Evolutionary conservation across 2,113 vertebrate species (phyloP), one percentile per base, ranked within the genome.

Genomic region (Corythornis cristatus): DNA sequence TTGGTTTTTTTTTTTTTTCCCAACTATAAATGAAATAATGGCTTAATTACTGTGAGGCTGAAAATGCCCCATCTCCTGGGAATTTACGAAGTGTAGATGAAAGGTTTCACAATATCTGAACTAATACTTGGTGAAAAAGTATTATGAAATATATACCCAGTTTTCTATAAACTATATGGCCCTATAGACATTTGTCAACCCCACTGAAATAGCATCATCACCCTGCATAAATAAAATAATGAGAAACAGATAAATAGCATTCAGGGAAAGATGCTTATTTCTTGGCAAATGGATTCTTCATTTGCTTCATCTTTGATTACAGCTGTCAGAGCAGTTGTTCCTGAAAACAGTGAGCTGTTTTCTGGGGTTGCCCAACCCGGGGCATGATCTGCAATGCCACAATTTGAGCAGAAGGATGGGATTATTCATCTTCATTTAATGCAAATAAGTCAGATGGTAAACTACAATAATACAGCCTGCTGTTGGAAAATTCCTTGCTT

Each of bases 371-470:
- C 31, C 64, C 42, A 73, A 46, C 37, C 21, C n/a, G 37, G 42
- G 51, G 31, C 67, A 54, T 0, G 2, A 73, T 85, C 48, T 87
- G 35, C 54, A 87, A 61, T 45, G 62, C 54, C 58, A 33, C 1
- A 3, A 42, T 62, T 66, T 70, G 75, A 87, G 58, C 81, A 87
- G 87, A 83, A 85, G 64, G 58, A 29, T 6, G 7, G 46, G 56
- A 61, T 85, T 89, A 75, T 93, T 92, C 57, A 53, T 85, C 82
- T 93, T 58, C 37, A 54, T 91, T 93, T 80, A 58, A 31, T 85
- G 72, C 75, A 73, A 56, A 74, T 83, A 67, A 86, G 16, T 94
- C 33, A 80, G 71, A 58, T 80, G 71, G 53, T 25, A 68, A 93
- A 86, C 56, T 54, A 56, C 79, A 83, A 13, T 25, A 83, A 14